phyloP scores from a whole-genome alignment of 30 jellyfish, hydroid and myxozoan species.

The Hydractinia echinata region DNA sequence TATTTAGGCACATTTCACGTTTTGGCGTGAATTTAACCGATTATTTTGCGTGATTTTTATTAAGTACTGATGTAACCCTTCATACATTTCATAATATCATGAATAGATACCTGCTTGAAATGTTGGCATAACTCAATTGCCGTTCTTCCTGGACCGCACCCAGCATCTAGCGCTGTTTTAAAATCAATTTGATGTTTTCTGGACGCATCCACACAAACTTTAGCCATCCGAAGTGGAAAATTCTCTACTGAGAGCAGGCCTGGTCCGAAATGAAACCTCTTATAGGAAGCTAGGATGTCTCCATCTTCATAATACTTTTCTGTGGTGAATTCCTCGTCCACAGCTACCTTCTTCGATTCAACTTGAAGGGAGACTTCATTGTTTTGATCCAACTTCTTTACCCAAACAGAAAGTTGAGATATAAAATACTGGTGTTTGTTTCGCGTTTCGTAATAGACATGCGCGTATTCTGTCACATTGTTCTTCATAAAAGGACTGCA shows the following conservation, averaged over 20 bases:
- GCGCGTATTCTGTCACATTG: conserved; percentile 12
- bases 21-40: no score
- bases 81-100: no score
- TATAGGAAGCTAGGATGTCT: conserved; percentile 18
- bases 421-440: conserved; percentile 36
- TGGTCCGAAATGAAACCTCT: conserved; percentile 22
- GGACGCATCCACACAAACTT: conserved; percentile 19
- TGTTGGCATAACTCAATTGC: conserved; percentile 24
- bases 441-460: conserved; percentile 20
- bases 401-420: conserved; percentile 29
- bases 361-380: neutral
- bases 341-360: neutral
- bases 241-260: conserved; percentile 29
- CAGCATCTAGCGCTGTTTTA: conserved; percentile 30
- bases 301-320: conserved; percentile 27
- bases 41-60: no score
- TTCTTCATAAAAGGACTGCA: neutral
- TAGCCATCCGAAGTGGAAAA: conserved; percentile 24
- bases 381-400: neutral
- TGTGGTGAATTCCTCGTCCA: conserved; percentile 6
- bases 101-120: conserved; percentile 2
- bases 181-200: conserved; percentile 3
- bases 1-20: no score
- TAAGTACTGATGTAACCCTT: no score
- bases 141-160: conserved; percentile 44